Percentiles rank a stretch among this genome's conserved stretches.
Conservation (phyloP, 2,113 vertebrate genomes). For the Barnardius zonarius region DNA sequence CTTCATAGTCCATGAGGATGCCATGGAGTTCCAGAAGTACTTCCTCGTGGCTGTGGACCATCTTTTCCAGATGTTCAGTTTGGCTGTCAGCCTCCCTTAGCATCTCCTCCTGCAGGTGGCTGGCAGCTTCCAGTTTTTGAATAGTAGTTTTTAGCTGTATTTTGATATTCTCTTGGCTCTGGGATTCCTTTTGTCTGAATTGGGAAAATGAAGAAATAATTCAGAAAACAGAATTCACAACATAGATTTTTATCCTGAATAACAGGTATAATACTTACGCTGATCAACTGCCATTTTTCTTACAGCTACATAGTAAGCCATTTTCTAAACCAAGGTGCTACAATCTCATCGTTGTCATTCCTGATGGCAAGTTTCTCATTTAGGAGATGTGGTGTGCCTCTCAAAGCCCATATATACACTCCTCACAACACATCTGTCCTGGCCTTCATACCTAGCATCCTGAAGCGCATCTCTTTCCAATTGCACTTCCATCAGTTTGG, state of each 20-base stretch:
- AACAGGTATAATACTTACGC: accelerated
- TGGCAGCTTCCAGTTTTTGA: conserved; percentile 72
- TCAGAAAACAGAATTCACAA: neutral
- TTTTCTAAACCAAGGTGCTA: neutral
- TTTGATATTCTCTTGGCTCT: conserved; percentile 71
- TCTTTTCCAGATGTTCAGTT: conserved; percentile 63
- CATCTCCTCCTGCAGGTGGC: conserved; percentile 63
- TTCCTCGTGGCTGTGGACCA: conserved; percentile 60
- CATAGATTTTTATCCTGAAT: neutral
- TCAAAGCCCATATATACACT: neutral
- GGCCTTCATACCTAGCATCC: conserved; percentile 74
- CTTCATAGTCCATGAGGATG: conserved; percentile 59
- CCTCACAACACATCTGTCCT: neutral
- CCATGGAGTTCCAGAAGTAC: conserved; percentile 70
- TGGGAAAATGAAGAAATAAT: neutral
- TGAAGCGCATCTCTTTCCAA: conserved; percentile 70
- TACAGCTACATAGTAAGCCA: neutral
- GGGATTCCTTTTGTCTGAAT: conserved; percentile 74
- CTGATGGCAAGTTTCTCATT: neutral
- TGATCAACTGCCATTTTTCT: neutral
- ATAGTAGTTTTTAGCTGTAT: conserved; percentile 73
- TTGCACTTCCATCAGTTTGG: conserved; percentile 72
- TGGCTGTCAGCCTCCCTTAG: conserved; percentile 72
- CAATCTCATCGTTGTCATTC: neutral
- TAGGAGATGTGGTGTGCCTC: neutral